Percentiles rank a stretch among this genome's conserved stretches.
These are phyloP conservation scores for Anguilla anguilla DNA, from an alignment of 2,797 vertebrate genomes.

Conservation along the genomic window DNA sequence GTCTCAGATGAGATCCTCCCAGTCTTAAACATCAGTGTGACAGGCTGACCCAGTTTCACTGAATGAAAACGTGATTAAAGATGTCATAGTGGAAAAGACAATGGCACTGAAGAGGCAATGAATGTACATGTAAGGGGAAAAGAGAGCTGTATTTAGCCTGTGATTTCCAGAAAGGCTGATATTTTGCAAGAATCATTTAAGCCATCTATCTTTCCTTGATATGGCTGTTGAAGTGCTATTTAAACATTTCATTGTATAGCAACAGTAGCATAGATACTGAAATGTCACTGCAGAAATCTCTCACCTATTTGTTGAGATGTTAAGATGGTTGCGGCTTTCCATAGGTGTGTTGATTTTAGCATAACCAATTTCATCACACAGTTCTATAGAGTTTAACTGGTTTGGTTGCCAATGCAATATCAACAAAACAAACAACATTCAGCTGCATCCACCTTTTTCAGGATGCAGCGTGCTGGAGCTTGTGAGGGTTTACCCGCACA, in stretches of 20 bases:
- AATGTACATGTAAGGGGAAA: neutral
- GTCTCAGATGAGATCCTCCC: neutral
- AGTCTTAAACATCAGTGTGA: neutral
- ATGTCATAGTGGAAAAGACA: neutral
- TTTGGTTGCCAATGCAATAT: neutral
- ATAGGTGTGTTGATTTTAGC: neutral
- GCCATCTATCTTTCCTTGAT: neutral
- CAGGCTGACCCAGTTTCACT: conserved; percentile 14
- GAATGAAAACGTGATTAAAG: conserved; percentile 15
- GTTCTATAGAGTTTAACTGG: neutral
- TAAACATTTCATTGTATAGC: neutral
- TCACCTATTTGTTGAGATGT: neutral
- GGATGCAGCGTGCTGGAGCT: no score
- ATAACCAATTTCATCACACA: neutral
- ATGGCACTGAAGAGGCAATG: neutral
- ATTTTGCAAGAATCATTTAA: neutral
- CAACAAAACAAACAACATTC: neutral
- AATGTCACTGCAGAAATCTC: neutral
- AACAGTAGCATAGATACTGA: neutral
- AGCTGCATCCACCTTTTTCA: neutral
- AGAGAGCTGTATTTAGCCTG: neutral
- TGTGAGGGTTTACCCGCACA: no score
- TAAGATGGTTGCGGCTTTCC: neutral
- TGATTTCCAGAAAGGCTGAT: neutral
- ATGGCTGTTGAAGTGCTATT: neutral